Percentiles rank a stretch among this genome's conserved stretches.
Conservation (phyloP, 2,888 invertebrate species). For the Oxytorus armatus region DNA sequence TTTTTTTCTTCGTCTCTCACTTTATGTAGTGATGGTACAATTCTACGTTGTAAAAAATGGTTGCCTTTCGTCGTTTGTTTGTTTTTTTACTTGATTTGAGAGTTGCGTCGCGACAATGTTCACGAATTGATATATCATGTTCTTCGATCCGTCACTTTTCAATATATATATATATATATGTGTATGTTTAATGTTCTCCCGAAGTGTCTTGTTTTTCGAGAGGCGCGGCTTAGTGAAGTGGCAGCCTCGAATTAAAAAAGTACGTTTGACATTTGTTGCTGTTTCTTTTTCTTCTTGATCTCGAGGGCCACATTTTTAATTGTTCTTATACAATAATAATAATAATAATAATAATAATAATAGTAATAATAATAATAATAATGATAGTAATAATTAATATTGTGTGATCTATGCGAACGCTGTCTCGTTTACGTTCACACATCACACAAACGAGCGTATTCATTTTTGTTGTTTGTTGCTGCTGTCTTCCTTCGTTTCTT, state of each 20-base stretch:
- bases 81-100: slow-evolving; percentile 50
- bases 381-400: slow-evolving; percentile 48
- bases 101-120: slow-evolving; percentile 57
- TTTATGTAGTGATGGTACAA: slow-evolving; percentile 80
- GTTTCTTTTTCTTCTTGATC: no score
- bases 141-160: slow-evolving; percentile 53
- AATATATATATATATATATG: slow-evolving; percentile 41
- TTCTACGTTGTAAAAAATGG: slow-evolving; percentile 80
- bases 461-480: not conserved
- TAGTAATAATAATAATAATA: slow-evolving; percentile 40
- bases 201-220: slow-evolving; percentile 64
- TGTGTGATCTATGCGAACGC: slow-evolving; percentile 48
- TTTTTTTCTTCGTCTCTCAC: slow-evolving; percentile 42
- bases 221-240: slow-evolving; percentile 58
- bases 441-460: not conserved
- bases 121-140: slow-evolving; percentile 52
- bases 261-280: not conserved
- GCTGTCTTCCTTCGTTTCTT: no score
- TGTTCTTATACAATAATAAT: slow-evolving; percentile 40
- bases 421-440: slow-evolving; percentile 27
- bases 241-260: slow-evolving; percentile 50
- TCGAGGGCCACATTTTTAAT: slow-evolving; percentile 49
- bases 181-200: slow-evolving; percentile 52
- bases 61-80: slow-evolving; percentile 31
- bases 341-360: slow-evolving; percentile 28